Base-by-base conservation (phyloP, 1,140 invertebrate species). In the Papilio glaucus region DNA sequence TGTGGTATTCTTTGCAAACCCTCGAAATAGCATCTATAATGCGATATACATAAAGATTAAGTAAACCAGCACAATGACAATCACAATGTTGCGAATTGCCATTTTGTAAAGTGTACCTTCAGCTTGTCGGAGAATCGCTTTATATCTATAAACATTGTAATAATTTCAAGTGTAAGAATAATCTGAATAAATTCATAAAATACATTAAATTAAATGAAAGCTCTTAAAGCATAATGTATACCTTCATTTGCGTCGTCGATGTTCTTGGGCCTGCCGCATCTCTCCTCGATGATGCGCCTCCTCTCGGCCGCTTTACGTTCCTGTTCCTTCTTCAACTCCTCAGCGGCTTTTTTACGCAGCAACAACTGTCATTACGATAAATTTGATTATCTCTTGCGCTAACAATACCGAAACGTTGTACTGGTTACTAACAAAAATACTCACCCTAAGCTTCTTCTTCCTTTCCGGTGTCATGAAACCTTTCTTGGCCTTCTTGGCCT, bases 301-400 rank as follows among this genome's bases (percentile, higher is more conserved):
- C 98, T 98, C 93, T 99, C 99, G 79, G 98, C 98, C 38, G 98
- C 98, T 95, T 99, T 99, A 89, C 98, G 96, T 94, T 99, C 98
- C 93, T 99, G 99, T 95, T 99, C 98, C 92, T 99, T 99, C 95
- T 99, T 99, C 94, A 99, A 95, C 94, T 99, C 99, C 94, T 99
- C 99, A 85, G 99, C 99, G 89, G 99, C 99, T 96, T 99, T 99
- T 94, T 99, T 98, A 96, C 99, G 98, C 94, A 99, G 95, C 94
- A 99, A 95, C 95, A 99, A 95, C 97, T 97, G 88, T 81, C n/a
- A n/a, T n/a, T 72, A 72, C 13, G 9, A 53, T 5, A 37, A 68
- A 21, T 15, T 29, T 61, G 0, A 61, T 15, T 61, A 13, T 33
- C 10, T 12, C 33, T 33, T n/a, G 29, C 33, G 29, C 29, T 37